These are phyloP conservation scores for Tachysurus fulvidraco DNA, from an alignment of 2,113 vertebrate species.

Conservation along the genomic window DNA sequence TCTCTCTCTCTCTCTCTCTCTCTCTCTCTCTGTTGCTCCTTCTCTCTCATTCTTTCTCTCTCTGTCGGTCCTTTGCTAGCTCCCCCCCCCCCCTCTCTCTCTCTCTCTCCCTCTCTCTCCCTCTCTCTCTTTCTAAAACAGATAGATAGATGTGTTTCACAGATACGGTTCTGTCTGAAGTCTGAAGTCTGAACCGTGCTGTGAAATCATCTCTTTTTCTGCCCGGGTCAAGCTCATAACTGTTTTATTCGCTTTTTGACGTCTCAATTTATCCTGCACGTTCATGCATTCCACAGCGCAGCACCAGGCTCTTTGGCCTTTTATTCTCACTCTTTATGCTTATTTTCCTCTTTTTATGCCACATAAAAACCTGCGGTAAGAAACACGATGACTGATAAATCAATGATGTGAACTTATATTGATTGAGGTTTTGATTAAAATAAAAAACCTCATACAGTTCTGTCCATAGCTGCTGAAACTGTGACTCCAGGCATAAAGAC, in stretches of 20 bases:
- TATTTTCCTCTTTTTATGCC: conserved; percentile 56
- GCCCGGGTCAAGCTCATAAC: conserved; percentile 64
- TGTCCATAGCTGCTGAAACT: background rate
- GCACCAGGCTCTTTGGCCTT: conserved; percentile 27
- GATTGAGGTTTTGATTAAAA: background rate
- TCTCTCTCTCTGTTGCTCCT: background rate
- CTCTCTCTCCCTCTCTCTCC: background rate
- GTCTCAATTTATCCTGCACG: conserved; percentile 59
- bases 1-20: background rate
- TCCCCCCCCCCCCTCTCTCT: background rate
- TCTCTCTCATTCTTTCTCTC: background rate
- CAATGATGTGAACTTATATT: conserved; percentile 3
- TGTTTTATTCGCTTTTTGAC: conserved; percentile 62
- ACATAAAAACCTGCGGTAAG: conserved; percentile 55
- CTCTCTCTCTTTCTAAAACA: conserved; percentile 51
- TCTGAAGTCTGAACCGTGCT: conserved; percentile 53
- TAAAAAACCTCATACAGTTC: background rate
- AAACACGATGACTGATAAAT: conserved; percentile 33
- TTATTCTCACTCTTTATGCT: conserved; percentile 56
- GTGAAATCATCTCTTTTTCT: conserved; percentile 72
- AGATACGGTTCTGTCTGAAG: conserved; percentile 72
- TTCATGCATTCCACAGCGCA: conserved; percentile 48
- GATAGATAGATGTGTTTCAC: conserved; percentile 75
- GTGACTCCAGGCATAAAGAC: background rate
- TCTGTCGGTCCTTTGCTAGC: background rate